Conservation (phyloP, 2,797 vertebrate genomes). For the Pristis pectinata region DNA sequence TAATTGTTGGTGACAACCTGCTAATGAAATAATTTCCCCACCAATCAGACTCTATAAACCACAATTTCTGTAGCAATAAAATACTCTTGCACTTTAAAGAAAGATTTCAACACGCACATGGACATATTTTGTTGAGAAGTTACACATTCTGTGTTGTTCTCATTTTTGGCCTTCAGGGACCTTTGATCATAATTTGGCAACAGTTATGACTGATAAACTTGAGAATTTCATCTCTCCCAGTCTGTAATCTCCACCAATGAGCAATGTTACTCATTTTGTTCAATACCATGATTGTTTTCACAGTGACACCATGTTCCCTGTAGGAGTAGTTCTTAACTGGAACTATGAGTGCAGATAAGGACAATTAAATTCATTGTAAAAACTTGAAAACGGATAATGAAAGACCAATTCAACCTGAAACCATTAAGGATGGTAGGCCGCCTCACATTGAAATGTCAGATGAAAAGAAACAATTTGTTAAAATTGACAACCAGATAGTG, state of each 20-base stretch:
- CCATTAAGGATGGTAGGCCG: not conserved
- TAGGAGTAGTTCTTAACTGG: slow-evolving; percentile 1
- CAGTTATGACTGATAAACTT: not conserved
- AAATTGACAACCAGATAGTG: not conserved
- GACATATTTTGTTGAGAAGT: not conserved
- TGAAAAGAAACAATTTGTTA: not conserved
- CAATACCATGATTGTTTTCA: not conserved
- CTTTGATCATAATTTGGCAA: slow-evolving; percentile 2
- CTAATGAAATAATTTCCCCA: not conserved
- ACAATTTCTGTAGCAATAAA: not conserved
- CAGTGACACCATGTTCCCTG: not conserved
- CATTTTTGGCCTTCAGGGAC: not conserved
- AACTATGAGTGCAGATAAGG: not conserved
- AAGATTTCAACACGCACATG: not conserved
- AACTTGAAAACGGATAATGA: not conserved
- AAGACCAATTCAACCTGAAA: not conserved
- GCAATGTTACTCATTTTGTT: not conserved
- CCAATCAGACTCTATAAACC: not conserved
- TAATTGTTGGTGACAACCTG: not conserved
- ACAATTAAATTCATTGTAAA: not conserved
- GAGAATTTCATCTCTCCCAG: not conserved
- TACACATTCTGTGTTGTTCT: not conserved
- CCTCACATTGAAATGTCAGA: not conserved
- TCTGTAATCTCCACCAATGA: slow-evolving; percentile 17
- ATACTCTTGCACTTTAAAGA: not conserved